phyloP scores from a whole-genome alignment of 2,797 vertebrate species.

The Nannoperca australis region DNA sequence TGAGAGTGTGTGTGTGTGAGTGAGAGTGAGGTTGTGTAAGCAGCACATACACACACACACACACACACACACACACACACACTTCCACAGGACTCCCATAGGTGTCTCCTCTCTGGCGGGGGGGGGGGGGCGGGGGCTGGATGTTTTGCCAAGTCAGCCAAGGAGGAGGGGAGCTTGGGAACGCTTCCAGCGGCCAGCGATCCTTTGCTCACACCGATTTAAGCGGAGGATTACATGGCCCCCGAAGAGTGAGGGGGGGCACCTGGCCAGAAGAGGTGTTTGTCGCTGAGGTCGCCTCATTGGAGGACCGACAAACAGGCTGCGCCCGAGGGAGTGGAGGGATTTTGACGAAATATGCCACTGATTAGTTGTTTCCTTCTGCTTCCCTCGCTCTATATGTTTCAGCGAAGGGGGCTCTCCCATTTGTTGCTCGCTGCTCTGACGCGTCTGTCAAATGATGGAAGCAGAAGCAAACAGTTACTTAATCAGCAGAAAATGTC shows the following conservation, averaged over 20 bases:
- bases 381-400: constrained; percentile 24
- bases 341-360: constrained; percentile 35
- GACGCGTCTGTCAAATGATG: constrained; percentile 71
- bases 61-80: constrained; percentile 40
- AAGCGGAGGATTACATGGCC: constrained; percentile 71
- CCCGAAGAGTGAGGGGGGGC: constrained; percentile 60
- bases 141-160: constrained; percentile 66
- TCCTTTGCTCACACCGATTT: constrained; percentile 64
- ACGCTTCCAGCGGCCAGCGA: constrained; percentile 54
- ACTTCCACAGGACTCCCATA: constrained; percentile 77
- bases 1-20: constrained; percentile 7
- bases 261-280: constrained; percentile 64
- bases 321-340: constrained; percentile 19
- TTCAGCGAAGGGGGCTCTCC: constrained; percentile 15
- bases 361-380: constrained; percentile 47
- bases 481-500: constrained; percentile 81
- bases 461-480: constrained; percentile 69
- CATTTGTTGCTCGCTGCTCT: constrained; percentile 49
- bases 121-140: constrained; percentile 59
- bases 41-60: constrained; percentile 46
- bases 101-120: constrained; percentile 78
- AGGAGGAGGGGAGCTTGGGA: constrained; percentile 64
- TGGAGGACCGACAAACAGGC: constrained; percentile 36
- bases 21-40: constrained; percentile 59
- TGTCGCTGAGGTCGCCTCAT: constrained; percentile 46